phyloP scores from a whole-genome alignment of 2,888 invertebrate species.

The Caenorhabditis wallacei region DNA sequence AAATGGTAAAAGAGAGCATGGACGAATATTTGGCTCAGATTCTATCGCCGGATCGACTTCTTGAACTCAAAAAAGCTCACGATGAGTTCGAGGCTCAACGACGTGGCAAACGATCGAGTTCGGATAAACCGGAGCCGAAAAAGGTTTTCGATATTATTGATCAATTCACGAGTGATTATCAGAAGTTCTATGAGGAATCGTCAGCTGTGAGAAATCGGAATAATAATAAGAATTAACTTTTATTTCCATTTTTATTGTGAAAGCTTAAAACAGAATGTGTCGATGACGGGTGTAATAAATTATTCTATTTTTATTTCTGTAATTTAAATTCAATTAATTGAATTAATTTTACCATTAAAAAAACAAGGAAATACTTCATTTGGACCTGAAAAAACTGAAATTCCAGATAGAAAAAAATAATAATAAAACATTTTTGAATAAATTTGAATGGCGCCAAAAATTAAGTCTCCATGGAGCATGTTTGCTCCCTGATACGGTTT shows the following conservation, averaged over 20 bases:
- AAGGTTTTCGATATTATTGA: constrained; percentile 64
- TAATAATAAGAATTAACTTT: neutral
- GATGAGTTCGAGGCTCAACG: constrained; percentile 60
- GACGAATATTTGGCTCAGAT: constrained; percentile 63
- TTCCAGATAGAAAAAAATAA: neutral
- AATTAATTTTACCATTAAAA: no score
- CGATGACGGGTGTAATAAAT: neutral
- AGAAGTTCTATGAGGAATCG: constrained; percentile 57
- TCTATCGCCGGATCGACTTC: constrained; percentile 41
- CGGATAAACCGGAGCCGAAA: constrained; percentile 57
- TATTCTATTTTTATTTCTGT: no score
- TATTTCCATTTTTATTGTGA: no score
- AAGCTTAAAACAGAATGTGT: no score
- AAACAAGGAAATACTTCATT: no score
- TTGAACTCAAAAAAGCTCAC: constrained; percentile 53
- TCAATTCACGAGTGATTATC: constrained; percentile 54
- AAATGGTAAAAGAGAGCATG: constrained; percentile 62
- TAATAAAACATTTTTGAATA: neutral
- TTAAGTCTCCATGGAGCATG: neutral
- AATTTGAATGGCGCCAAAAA: neutral
- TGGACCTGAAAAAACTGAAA: neutral
- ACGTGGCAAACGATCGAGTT: constrained; percentile 27
- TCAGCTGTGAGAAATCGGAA: constrained; percentile 37
- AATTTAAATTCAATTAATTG: no score
- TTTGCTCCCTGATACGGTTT: neutral